These are phyloP conservation scores for Apodemus agrarius DNA, from an alignment of 2,797 vertebrate species.

Conservation along the genomic window DNA sequence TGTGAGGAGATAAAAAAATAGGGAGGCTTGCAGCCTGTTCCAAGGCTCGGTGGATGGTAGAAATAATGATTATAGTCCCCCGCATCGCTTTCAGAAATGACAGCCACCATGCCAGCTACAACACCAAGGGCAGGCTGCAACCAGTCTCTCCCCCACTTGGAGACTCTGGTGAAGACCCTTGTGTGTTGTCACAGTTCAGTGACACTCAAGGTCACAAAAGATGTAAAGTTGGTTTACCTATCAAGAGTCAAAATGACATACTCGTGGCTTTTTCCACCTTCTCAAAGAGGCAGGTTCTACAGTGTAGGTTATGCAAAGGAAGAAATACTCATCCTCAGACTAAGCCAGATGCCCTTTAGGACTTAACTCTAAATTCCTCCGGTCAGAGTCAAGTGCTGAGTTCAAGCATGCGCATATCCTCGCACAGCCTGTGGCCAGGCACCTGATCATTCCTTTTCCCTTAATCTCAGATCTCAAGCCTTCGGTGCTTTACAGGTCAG, in stretches of 20 bases:
- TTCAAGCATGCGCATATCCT: not conserved
- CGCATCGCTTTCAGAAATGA: not conserved
- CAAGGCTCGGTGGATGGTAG: not conserved
- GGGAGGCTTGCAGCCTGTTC: slow-evolving; percentile 29
- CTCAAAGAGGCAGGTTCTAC: not conserved
- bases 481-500: not conserved
- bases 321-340: not conserved
- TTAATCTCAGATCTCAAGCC: not conserved
- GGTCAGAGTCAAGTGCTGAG: not conserved
- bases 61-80: slow-evolving; percentile 59
- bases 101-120: not conserved
- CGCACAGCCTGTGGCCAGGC: not conserved
- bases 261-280: not conserved
- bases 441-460: not conserved
- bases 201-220: not conserved
- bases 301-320: not conserved
- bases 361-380: not conserved
- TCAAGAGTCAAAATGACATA: not conserved
- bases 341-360: not conserved
- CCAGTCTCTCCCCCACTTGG: not conserved
- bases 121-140: accelerated
- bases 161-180: not conserved
- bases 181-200: not conserved
- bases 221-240: not conserved
- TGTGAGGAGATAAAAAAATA: slow-evolving; percentile 38